These are phyloP conservation scores for Parus major DNA, from an alignment of 2,113 vertebrate species.

Conservation along the genomic window DNA sequence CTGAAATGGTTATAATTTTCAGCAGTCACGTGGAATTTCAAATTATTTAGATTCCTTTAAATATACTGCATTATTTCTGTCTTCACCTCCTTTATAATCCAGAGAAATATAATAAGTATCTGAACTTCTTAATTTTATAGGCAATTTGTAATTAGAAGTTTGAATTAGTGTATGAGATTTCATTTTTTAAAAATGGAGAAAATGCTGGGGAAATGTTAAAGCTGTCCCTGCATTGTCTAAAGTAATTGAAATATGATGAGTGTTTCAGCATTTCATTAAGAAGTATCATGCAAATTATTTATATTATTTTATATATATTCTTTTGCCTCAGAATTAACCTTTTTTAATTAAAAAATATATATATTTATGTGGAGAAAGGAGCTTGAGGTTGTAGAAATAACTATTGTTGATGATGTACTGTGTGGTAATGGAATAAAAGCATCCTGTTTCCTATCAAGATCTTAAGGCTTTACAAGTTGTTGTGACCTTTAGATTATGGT, in stretches of 20 bases:
- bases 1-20: neutral
- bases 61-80: neutral
- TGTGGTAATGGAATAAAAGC: neutral
- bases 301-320: neutral
- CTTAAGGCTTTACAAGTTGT: slow-evolving; percentile 4
- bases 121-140: neutral
- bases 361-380: neutral
- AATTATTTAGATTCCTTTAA: neutral
- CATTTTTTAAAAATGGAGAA: neutral
- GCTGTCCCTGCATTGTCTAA: neutral
- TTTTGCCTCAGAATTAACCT: neutral
- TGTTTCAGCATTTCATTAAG: neutral
- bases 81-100: neutral
- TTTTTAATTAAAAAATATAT: too few species aligned
- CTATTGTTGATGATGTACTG: neutral
- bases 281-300: neutral
- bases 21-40: neutral
- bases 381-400: neutral
- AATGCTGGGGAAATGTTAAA: neutral
- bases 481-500: slow-evolving; percentile 23
- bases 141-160: neutral
- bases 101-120: neutral
- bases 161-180: neutral
- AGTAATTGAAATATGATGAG: neutral
- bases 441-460: slow-evolving; percentile 9